phyloP scores from a whole-genome alignment of 2,113 vertebrate species.

The Aldabrachelys gigantea region DNA sequence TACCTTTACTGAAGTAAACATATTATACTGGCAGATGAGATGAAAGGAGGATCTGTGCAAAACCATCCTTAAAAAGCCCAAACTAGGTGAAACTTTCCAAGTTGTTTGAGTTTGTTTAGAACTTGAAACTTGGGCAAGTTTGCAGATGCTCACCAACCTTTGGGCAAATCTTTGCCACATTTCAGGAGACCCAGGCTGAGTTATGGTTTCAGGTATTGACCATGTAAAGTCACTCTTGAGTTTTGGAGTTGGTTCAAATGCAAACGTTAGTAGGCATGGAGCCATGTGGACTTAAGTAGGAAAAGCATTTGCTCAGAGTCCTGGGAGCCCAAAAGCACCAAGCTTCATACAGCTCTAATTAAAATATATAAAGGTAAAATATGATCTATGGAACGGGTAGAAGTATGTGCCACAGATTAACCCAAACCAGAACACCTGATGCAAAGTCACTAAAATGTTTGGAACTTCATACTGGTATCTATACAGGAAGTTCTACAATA shows the following conservation, averaged over 20 bases:
- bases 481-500: not conserved
- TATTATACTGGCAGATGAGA: not conserved
- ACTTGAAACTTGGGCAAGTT: not conserved
- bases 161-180: not conserved
- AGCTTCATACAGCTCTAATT: not conserved
- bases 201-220: not conserved
- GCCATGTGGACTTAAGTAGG: not conserved
- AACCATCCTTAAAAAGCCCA: not conserved
- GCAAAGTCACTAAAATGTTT: not conserved
- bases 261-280: not conserved
- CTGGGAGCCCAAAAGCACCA: not conserved
- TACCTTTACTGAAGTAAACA: not conserved
- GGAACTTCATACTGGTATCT: not conserved
- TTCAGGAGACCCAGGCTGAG: not conserved
- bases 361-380: no score
- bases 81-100: not conserved
- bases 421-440: not conserved
- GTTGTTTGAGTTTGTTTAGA: not conserved
- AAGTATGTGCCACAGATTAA: not conserved
- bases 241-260: not conserved
- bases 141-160: not conserved
- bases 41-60: not conserved
- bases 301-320: not conserved
- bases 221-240: not conserved
- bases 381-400: no score